Evolutionary conservation across 2,113 vertebrate species (phyloP), one percentile per base, ranked within the genome.

Genomic region (Anolis sagrei): DNA sequence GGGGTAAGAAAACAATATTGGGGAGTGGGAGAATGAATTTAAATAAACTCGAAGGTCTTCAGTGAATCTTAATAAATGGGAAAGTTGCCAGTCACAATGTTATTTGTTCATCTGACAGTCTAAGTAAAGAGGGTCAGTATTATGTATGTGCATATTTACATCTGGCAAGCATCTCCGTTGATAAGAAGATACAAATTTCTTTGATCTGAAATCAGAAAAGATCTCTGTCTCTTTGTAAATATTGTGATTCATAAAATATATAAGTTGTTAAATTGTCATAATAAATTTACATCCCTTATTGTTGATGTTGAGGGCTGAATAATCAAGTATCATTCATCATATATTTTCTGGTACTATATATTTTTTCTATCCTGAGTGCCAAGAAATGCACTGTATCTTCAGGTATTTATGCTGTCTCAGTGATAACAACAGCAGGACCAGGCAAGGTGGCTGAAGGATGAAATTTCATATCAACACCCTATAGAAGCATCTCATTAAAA

Each of bases 41-140:
- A 89, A 93, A 86, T 93, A 87, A 93, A 89, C 89, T 87, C 7
- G 86, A 90, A 82, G 86, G 82, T 93, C 92, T 95, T 92, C 92
- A 94, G 92, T 91, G 91, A 90, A 95, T 93, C 91, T 81, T 94
- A 80, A 86, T 89, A 77, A 92, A 92, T 34, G 83, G 92, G 90
- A 94, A 89, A 21, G 1, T 49, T 80, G 89, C 92, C 94, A 93
- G 90, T 32, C 76, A 87, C 23, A 76, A 83, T 69, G 81, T 75
- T 90, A 80, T 86, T 93, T 83, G 61, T 2, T 88, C 83, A 94
- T 87, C 68, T 91, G 92, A 82, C 54, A 90, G 80, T 77, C 86
- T 91, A 83, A 89, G 76, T 86, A 68, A 93, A 88, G 86, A 90
- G n/a, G 54, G 29, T 78, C 79, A 44, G 64, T 87, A 79, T 87